A percentile compares a stretch with the other conserved stretches of the same genome.
Conservation (phyloP, 2,888 invertebrate species). For the Leptinotarsa juncta region DNA sequence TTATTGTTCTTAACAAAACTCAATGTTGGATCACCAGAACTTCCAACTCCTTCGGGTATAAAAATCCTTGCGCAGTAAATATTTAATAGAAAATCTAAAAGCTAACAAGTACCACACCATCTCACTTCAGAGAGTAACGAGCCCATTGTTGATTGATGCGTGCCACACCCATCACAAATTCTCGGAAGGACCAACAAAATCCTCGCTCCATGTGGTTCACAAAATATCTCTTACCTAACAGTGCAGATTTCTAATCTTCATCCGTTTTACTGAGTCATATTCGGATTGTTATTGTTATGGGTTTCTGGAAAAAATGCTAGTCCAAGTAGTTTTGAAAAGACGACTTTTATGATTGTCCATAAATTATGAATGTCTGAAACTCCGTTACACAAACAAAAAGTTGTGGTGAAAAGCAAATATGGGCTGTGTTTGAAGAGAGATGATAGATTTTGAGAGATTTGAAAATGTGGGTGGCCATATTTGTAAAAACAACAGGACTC, state of each 20-base stretch:
- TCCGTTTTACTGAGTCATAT: conserved; percentile 26
- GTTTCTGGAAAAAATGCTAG: conserved; percentile 38
- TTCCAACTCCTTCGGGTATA: background rate
- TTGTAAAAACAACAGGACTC: background rate
- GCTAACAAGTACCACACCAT: conserved; percentile 15
- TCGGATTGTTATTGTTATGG: conserved; percentile 32
- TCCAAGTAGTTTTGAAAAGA: conserved; percentile 30
- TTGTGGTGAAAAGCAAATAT: conserved; percentile 17
- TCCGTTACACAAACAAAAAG: conserved; percentile 34
- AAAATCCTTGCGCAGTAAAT: conserved; percentile 1
- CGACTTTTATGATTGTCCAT: conserved; percentile 31
- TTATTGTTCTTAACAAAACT: background rate
- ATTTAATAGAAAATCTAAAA: conserved; percentile 5
- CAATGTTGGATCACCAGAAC: background rate
- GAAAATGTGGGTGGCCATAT: conserved; percentile 17
- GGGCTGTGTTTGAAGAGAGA: conserved; percentile 22
- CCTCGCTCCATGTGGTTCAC: conserved; percentile 36
- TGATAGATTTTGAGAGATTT: background rate
- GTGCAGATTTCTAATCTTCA: conserved; percentile 36
- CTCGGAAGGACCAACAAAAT: conserved; percentile 34
- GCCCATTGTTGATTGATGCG: conserved; percentile 28
- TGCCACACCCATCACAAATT: conserved; percentile 25
- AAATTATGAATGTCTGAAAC: conserved; percentile 28
- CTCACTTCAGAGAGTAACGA: conserved; percentile 9
- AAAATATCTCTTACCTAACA: conserved; percentile 30